Base-by-base conservation (phyloP, 1,140 invertebrate species). In the Drosophila saltans region DNA sequence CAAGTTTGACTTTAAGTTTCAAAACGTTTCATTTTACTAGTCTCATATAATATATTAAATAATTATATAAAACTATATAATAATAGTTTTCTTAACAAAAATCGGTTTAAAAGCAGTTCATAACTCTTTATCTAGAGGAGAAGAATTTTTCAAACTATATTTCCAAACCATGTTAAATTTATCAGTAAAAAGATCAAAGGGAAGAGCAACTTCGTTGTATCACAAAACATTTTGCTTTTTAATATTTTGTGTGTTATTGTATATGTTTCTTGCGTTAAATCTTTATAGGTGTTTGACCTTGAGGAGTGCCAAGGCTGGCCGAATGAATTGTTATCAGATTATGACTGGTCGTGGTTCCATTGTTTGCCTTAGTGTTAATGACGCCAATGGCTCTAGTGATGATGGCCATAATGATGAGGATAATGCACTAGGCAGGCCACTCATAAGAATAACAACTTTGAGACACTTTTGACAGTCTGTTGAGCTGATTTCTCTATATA, bases 351-450 rank as follows among this genome's bases (percentile, higher is more conserved):
- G 16, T 24, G 45, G 45, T 24, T 9, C 45, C 45, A 52, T 52
- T 52, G 45, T 52, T 52, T 52, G 45, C 21, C 9, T 52, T 52
- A 26, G 24, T 52, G 45, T 52, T 52, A 52, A 52, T 52, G 45
- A 52, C 45, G 24, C 45, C 45, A 10, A 21, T 52, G 45, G 45
- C 45, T 52, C 8, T 24, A 36, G 33, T 36, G 45, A 52, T 52
- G 45, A 52, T 52, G 24, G 45, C 45, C 45, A 52, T 52, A 52
- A 52, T 52, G 45, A 52, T 52, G 45, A 52, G 45, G 45, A 52
- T 52, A 52, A 52, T 52, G 45, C 45, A 52, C 45, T 26, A 52
- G 45, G 45, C 45, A 52, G 45, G 45, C 45, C 45, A 52, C 45
- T 52, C 21, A 26, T 52, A 52, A 52, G 24, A 52, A 52, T 52